These are phyloP conservation scores for Aphelenchoides besseyi DNA, from an alignment of 1,140 invertebrate species.

Conservation along the genomic window DNA sequence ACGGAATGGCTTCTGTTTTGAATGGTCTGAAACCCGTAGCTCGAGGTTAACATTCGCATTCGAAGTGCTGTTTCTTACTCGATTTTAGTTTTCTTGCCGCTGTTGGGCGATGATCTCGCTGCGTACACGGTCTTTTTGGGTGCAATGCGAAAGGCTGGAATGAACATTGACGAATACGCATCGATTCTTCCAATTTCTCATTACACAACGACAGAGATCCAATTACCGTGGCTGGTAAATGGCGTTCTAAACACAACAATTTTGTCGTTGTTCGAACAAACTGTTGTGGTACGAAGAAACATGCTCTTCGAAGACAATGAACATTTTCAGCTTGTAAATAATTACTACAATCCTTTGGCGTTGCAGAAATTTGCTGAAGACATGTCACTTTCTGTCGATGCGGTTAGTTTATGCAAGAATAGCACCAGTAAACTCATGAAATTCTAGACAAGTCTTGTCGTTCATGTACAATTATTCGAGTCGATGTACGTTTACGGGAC, in stretches of 20 bases:
- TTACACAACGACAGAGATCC: conserved; percentile 23
- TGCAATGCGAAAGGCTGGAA: conserved; percentile 23
- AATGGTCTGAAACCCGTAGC: conserved; percentile 22
- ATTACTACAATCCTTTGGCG: conserved; percentile 27
- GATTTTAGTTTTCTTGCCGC: conserved; percentile 19
- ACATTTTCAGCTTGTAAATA: conserved; percentile 32
- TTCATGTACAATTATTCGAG: conserved; percentile 3
- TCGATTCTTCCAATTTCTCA: conserved; percentile 27
- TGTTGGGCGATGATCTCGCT: conserved; percentile 29
- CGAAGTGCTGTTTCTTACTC: not conserved
- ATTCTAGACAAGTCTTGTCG: conserved; percentile 15
- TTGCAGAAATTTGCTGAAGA: conserved; percentile 29
- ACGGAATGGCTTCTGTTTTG: not conserved
- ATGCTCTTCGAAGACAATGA: not conserved
- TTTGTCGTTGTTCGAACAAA: conserved; percentile 27
- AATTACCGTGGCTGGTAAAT: conserved; percentile 18
- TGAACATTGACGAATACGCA: conserved; percentile 26
- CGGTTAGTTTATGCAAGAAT: conserved; percentile 4
- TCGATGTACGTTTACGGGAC: not conserved
- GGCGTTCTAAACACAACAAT: conserved; percentile 7
- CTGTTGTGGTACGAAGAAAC: conserved; percentile 27
- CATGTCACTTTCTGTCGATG: conserved; percentile 15
- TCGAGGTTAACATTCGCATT: conserved; percentile 10
- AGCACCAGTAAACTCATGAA: too few species aligned
- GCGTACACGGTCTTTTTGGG: conserved; percentile 28